A percentile compares a stretch with the other conserved stretches of the same genome.
phyloP scores from a whole-genome alignment of 2,113 vertebrate species.

The Uropsilus gracilis region DNA sequence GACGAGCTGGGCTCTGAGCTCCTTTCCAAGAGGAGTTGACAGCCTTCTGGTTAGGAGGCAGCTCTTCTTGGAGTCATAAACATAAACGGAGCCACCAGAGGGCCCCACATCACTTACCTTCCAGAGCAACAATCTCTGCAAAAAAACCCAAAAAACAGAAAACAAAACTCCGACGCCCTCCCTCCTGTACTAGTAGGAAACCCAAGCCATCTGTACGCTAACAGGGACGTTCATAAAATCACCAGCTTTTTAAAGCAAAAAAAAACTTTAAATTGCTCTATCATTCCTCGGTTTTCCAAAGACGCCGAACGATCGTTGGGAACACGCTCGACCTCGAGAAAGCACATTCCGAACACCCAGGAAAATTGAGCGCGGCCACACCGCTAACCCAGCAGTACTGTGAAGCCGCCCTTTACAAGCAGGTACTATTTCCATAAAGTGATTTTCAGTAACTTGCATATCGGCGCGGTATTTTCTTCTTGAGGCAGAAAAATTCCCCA shows the following conservation, averaged over 20 bases:
- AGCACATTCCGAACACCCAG: background rate
- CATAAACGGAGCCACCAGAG: constrained; percentile 78
- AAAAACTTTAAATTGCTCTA: background rate
- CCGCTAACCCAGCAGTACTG: background rate
- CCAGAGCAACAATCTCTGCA: background rate
- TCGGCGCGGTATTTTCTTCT: constrained; percentile 5
- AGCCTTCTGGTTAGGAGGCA: background rate
- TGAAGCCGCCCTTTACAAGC: background rate
- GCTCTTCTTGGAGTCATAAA: background rate
- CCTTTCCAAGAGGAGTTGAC: background rate
- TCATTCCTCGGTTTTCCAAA: background rate
- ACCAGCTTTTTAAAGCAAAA: background rate
- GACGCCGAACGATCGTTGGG: background rate
- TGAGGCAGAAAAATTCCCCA: background rate
- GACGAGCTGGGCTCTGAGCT: background rate
- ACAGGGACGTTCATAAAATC: background rate
- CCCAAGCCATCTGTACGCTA: background rate
- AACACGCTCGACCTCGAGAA: background rate
- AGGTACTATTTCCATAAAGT: constrained; percentile 3
- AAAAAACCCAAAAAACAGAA: too few relatives aligned
- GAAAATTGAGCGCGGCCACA: background rate
- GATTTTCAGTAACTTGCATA: constrained; percentile 34
- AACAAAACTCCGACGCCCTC: too few relatives aligned
- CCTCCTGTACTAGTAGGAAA: background rate
- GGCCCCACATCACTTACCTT: constrained; percentile 76